These are phyloP conservation scores for Aporrectodea caliginosa DNA, from an alignment of 1,140 invertebrate species.

Conservation along the genomic window DNA sequence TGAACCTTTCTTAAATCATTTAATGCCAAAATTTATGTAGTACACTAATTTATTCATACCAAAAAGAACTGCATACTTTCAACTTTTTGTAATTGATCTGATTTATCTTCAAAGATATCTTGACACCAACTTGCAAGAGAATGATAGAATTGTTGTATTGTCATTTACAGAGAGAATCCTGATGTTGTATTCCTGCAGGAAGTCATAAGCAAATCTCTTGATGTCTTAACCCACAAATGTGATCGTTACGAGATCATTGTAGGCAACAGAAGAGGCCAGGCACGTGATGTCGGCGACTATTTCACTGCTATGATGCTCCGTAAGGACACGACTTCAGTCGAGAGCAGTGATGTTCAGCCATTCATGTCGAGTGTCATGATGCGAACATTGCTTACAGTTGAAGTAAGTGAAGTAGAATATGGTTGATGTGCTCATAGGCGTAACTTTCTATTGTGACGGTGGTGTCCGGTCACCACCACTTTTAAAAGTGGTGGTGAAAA, in stretches of 20 bases:
- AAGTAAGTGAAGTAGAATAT: slow-evolving; percentile 40
- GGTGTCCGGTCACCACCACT: too few relatives aligned
- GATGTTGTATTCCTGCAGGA: slow-evolving; percentile 67
- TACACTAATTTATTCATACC: too few relatives aligned
- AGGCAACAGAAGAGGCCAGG: neutral
- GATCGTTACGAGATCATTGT: slow-evolving; percentile 18
- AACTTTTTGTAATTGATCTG: too few relatives aligned
- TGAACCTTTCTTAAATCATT: too few relatives aligned
- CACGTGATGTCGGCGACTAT: slow-evolving; percentile 48
- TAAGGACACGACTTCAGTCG: slow-evolving; percentile 47
- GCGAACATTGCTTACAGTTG: slow-evolving; percentile 59
- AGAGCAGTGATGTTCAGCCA: slow-evolving; percentile 52
- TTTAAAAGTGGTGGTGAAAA: too few relatives aligned
- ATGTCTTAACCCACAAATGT: slow-evolving; percentile 39
- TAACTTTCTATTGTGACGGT: too few relatives aligned
- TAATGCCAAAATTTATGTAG: too few relatives aligned
- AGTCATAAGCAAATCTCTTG: slow-evolving; percentile 57
- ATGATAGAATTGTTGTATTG: too few relatives aligned
- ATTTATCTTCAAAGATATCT: too few relatives aligned
- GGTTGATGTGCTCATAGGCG: too few relatives aligned
- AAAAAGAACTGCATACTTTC: too few relatives aligned
- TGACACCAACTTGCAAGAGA: too few relatives aligned
- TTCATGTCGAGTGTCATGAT: slow-evolving; percentile 59
- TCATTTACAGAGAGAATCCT: slow-evolving; percentile 59
- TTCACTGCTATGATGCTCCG: slow-evolving; percentile 59